Base-by-base conservation (phyloP, 2,113 vertebrate species). In the Chauna torquata region DNA sequence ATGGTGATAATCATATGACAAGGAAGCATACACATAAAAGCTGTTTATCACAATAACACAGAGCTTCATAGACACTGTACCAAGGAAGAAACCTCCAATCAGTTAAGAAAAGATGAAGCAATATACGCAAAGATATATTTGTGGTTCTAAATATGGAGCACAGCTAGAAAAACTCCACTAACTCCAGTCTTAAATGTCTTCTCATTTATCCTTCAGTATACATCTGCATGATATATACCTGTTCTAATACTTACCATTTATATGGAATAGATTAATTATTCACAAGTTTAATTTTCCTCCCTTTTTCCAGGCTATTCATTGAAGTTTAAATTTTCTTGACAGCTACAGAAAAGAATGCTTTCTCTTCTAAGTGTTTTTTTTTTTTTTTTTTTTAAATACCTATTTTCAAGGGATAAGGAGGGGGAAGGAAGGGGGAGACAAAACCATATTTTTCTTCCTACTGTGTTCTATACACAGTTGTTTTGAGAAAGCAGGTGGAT, bases 401-500 rank as follows among this genome's bases (percentile, higher is more conserved):
- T n/a, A n/a, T 80, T 70, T 58, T 72, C 30, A 78, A 50, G 18
- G 14, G 22, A 55, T 30, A 68, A 68, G 25, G 6, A 38, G 12
- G 12, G 4, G 15, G 14, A 20, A 11, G 8, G 2, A 14, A 4
- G 3, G 0, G 5, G 15, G 4, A 55, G 8, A 16, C 12, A 57
- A 47, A 64, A 2, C 6, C 13, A 54, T 0, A 0, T 59, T 82
- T 85, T 78, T 75, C 49, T 75, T 76, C 38, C 11, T 10, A 44
- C 14, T 25, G 44, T 36, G 30, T 27, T 65, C 34, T 28, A 66
- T 12, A 28, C 25, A 34, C 6, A 55, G 42, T 14, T 34, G n/a
- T 42, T 59, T 34, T 65, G 58, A 61, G 38, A 64, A 57, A 40
- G 47, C 8, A 40, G 55, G 11, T 9, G 10, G 61, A 2, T 50